Evolutionary conservation across 1,140 invertebrate species (phyloP), one percentile per base, ranked within the genome.

Genomic region (Subanguina moxae): DNA sequence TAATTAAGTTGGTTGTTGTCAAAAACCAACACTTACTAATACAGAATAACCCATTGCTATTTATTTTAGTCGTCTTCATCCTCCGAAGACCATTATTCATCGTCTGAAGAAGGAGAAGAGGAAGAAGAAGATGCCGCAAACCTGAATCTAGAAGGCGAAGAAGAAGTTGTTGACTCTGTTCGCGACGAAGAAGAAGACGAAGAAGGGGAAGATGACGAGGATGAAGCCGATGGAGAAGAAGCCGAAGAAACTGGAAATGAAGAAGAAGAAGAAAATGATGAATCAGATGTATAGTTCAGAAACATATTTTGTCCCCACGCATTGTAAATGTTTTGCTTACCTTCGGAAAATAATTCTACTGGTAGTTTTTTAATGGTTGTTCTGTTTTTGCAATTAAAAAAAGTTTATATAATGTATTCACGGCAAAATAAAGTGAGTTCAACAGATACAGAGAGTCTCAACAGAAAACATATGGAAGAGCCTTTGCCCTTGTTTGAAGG

Each of bases 151-250:
- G 58, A 43, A 13, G 19, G n/a, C 28, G 58, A 30, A 43, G 28
- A 30, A n/a, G n/a, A 30, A 61, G 19, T 21, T 52, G 48, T 7
- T 5, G 27, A 19, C 5, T 21, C 19, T 61, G 58, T 8, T 8
- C 3, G n/a, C 58, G 28, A 61, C 27, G 28, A 61, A 21, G 58
- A 61, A 21, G 58, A 61, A 21, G 58, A 25, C 58, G 58, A 32
- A n/a, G 58, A 61, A 21, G 58, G 27, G 28, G 28, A 32, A n/a
- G 58, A 61, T 11, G 30, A 30, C 28, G 58, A 61, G 5, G 58
- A 61, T 8, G 38, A 61, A 19, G 58, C 3, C 13, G 58, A 61
- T 3, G 58, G 27, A 25, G 58, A 61, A 32, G 58, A 61, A 19
- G 58, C n/a, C 27, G 28, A 61, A 19, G 58, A 43, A 38, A 38